These are phyloP conservation scores for Ictalurus furcatus DNA, from an alignment of 2,113 vertebrate genomes.

Conservation along the genomic window DNA sequence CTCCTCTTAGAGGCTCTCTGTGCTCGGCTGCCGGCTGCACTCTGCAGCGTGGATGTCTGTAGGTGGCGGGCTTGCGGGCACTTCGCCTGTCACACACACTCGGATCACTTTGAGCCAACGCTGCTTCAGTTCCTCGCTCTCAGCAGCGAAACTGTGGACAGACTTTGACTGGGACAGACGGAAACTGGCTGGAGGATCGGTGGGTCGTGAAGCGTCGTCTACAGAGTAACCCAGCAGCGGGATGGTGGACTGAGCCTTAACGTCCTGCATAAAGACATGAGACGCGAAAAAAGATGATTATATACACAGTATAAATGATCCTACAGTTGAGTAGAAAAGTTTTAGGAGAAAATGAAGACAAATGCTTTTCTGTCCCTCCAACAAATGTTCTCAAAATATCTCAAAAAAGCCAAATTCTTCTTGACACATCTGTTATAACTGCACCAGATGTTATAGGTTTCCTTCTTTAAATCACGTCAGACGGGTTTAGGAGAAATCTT, in stretches of 20 bases:
- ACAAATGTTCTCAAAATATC: neutral
- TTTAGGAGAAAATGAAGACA: neutral
- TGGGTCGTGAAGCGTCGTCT: constrained; percentile 77
- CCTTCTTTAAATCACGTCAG: neutral
- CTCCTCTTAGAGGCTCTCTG: constrained; percentile 62
- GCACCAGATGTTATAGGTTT: neutral
- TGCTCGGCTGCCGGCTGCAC: constrained; percentile 57
- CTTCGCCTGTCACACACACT: constrained; percentile 87
- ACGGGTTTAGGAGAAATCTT: neutral
- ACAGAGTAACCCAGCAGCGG: constrained; percentile 92
- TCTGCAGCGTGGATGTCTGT: constrained; percentile 52
- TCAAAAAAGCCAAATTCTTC: neutral
- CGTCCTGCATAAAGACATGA: constrained; percentile 76
- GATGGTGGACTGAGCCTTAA: constrained; percentile 92
- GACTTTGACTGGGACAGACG: constrained; percentile 94
- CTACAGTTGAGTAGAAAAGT: neutral
- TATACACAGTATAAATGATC: neutral
- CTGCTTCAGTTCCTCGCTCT: constrained; percentile 91
- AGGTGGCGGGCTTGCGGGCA: constrained; percentile 62
- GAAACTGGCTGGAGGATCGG: constrained; percentile 86
- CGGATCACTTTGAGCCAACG: constrained; percentile 91
- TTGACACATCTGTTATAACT: neutral
- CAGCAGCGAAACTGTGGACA: constrained; percentile 89
- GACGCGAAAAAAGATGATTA: neutral
- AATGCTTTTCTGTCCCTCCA: neutral